A percentile compares a stretch with the other conserved stretches of the same genome.
These are phyloP conservation scores for Drosophila aff. DNA, from an alignment of 1,140 invertebrate species.

Conservation along the genomic window DNA sequence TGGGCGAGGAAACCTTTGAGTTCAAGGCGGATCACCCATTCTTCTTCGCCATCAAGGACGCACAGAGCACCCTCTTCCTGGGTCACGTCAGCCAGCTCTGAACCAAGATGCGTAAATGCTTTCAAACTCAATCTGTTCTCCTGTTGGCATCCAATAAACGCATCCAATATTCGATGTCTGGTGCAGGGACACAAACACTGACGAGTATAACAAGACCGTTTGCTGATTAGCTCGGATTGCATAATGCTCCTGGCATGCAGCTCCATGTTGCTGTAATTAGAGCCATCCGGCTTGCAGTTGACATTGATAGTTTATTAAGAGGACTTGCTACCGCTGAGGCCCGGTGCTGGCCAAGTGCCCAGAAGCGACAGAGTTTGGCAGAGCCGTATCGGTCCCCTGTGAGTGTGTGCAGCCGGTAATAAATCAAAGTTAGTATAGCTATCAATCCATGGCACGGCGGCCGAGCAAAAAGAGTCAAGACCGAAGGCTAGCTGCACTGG, in stretches of 20 bases:
- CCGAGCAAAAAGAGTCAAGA: slow-evolving; percentile 37
- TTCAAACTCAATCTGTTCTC: slow-evolving; percentile 5
- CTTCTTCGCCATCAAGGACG: slow-evolving; percentile 49
- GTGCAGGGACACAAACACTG: slow-evolving; percentile 18
- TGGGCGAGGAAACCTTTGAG: slow-evolving; percentile 21
- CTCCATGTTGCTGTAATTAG: slow-evolving; percentile 42
- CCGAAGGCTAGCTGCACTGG: slow-evolving; percentile 27
- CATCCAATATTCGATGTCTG: slow-evolving; percentile 32
- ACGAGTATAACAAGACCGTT: slow-evolving; percentile 14
- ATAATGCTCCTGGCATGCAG: slow-evolving; percentile 25
- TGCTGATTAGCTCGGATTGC: slow-evolving; percentile 51
- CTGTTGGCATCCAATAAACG: slow-evolving; percentile 41
- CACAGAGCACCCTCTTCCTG: slow-evolving; percentile 42
- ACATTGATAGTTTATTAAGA: slow-evolving; percentile 54
- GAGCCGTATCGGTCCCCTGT: slow-evolving; percentile 25
- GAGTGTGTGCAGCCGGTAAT: slow-evolving; percentile 47
- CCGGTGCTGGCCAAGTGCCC: slow-evolving; percentile 6
- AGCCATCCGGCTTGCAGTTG: slow-evolving; percentile 27
- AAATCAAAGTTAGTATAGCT: slow-evolving; percentile 73
- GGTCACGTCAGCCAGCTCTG: slow-evolving; percentile 52
- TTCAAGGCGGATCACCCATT: slow-evolving; percentile 72
- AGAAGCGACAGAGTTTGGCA: slow-evolving; percentile 48
- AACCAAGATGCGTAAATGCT: background rate
- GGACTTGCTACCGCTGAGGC: background rate
- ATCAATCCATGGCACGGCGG: slow-evolving; percentile 67